Percentiles rank a stretch among this genome's conserved stretches.
Conservation (phyloP, 2,113 vertebrate species). For the Chrysochloris asiatica region DNA sequence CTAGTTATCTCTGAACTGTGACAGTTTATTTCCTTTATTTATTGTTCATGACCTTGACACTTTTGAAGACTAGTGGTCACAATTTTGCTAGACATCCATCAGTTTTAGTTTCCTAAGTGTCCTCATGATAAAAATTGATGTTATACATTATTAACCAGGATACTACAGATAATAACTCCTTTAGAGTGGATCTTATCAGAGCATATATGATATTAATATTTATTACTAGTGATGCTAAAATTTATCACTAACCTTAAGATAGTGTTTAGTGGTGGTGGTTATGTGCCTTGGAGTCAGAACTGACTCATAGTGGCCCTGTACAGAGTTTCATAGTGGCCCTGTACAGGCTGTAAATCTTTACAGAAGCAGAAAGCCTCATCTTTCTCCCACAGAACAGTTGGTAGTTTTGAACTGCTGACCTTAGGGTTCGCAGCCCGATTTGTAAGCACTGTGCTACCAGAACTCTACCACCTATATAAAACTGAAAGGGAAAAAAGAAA, state of each 20-base stretch:
- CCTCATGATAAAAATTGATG: neutral
- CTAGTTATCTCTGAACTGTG: neutral
- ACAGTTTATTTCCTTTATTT: neutral
- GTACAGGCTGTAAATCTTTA: no score
- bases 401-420: no score
- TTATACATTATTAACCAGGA: neutral
- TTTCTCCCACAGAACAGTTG: no score
- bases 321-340: no score
- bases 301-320: no score
- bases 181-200: neutral
- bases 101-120: neutral
- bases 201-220: neutral
- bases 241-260: neutral
- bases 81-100: neutral
- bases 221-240: neutral
- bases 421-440: no score
- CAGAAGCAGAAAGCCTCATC: no score
- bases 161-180: neutral
- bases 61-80: neutral
- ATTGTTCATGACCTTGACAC: neutral
- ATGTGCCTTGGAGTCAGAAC: no score
- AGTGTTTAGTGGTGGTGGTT: no score
- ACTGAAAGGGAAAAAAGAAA: no score
- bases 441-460: no score
- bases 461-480: no score